These are phyloP conservation scores for Phenganax stokvisi DNA, from an alignment of 92 coral and sea anemone species.

Conservation along the genomic window DNA sequence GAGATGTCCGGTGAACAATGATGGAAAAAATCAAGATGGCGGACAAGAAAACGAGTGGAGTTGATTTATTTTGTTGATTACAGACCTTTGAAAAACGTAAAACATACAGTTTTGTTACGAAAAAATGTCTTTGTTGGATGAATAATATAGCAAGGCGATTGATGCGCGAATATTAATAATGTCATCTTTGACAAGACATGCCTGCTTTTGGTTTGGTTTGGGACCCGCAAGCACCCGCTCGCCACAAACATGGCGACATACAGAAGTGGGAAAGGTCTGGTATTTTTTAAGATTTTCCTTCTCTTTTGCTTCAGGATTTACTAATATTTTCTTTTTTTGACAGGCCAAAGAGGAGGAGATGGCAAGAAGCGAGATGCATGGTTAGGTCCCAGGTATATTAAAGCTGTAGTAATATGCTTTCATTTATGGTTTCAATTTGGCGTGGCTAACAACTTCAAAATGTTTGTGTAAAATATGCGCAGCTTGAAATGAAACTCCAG, in stretches of 20 bases:
- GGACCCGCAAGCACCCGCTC: too few species aligned
- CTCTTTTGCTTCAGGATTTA: background rate
- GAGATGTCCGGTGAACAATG: too few species aligned
- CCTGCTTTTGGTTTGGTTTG: too few species aligned
- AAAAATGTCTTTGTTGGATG: too few species aligned
- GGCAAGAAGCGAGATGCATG: conserved; percentile 14
- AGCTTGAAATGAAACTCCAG: background rate
- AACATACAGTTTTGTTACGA: too few species aligned
- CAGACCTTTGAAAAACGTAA: too few species aligned
- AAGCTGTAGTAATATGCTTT: background rate
- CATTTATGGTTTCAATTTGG: background rate
- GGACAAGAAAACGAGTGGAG: too few species aligned
- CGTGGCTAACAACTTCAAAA: background rate
- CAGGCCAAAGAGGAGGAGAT: conserved; percentile 36
- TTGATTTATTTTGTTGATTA: too few species aligned
- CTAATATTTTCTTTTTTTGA: background rate
- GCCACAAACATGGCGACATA: conserved; percentile 29
- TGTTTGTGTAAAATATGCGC: background rate
- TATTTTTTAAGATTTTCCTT: background rate
- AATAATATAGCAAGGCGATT: too few species aligned
- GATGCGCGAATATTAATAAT: too few species aligned
- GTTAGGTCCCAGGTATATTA: conserved; percentile 20
- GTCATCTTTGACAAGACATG: too few species aligned
- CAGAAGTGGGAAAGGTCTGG: conserved; percentile 33
- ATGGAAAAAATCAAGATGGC: too few species aligned